phyloP scores from a whole-genome alignment of 2,888 invertebrate species.

The Torymus auratus region DNA sequence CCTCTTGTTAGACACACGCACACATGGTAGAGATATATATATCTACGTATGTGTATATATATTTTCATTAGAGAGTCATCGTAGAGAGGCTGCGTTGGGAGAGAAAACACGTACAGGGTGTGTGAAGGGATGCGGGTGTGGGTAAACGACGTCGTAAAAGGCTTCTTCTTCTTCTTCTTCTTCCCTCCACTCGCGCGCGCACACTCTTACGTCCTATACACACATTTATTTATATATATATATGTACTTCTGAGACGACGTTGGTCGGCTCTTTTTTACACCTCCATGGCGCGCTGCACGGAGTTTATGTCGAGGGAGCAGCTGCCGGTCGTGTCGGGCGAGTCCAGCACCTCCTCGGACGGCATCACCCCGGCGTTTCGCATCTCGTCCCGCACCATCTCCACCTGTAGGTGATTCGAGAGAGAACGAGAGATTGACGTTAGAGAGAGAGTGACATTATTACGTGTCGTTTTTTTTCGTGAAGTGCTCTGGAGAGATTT shows the following conservation, averaged over 20 bases:
- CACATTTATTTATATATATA: too few species aligned
- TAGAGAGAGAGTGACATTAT: too few species aligned
- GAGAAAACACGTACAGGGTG: background rate
- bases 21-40: too few species aligned
- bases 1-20: too few species aligned
- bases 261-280: slow-evolving; percentile 33
- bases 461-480: too few species aligned
- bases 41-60: background rate
- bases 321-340: slow-evolving; percentile 80
- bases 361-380: slow-evolving; percentile 81
- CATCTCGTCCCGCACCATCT: slow-evolving; percentile 82
- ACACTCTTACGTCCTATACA: too few species aligned
- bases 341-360: slow-evolving; percentile 80
- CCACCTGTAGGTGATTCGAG: slow-evolving; percentile 68
- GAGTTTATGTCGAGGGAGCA: slow-evolving; percentile 78
- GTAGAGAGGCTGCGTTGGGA: background rate
- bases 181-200: background rate
- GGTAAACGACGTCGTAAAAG: slow-evolving; percentile 15
- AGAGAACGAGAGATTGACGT: background rate
- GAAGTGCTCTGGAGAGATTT: too few species aligned
- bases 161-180: background rate
- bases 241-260: too few species aligned
- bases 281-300: slow-evolving; percentile 65
- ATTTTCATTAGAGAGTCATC: slow-evolving; percentile 23
- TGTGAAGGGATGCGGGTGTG: too few species aligned